These are phyloP conservation scores for Sorex maritimensis DNA, from an alignment of 2,797 vertebrate species.

Conservation along the genomic window DNA sequence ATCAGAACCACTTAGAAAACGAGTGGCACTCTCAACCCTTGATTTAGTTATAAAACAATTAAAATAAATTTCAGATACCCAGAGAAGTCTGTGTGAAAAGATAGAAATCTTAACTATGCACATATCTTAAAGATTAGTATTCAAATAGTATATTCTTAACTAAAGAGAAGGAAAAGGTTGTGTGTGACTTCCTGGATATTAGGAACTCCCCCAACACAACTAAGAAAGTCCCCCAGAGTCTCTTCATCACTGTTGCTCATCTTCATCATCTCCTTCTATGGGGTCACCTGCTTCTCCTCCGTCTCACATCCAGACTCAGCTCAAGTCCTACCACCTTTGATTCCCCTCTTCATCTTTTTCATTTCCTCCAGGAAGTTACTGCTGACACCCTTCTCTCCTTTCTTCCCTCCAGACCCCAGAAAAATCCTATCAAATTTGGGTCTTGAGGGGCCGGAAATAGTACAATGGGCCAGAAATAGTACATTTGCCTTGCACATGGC, in stretches of 20 bases:
- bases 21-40: too few species aligned
- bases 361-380: not conserved
- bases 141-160: not conserved
- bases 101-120: not conserved
- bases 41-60: not conserved
- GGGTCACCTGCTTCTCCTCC: not conserved
- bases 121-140: conserved; percentile 14
- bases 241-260: too few species aligned
- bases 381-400: too few species aligned
- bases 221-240: not conserved
- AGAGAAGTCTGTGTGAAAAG: not conserved
- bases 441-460: too few species aligned
- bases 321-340: not conserved
- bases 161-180: not conserved
- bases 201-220: not conserved
- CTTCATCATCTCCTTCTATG: not conserved
- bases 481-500: too few species aligned
- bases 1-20: not conserved
- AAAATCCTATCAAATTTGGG: not conserved
- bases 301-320: not conserved
- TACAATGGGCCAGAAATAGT: too few species aligned
- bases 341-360: not conserved
- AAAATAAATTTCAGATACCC: not conserved
- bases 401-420: too few species aligned
- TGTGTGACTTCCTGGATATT: not conserved